Evolutionary conservation across 2,113 vertebrate species (phyloP).

Genomic region (Damaliscus lunatus): DNA sequence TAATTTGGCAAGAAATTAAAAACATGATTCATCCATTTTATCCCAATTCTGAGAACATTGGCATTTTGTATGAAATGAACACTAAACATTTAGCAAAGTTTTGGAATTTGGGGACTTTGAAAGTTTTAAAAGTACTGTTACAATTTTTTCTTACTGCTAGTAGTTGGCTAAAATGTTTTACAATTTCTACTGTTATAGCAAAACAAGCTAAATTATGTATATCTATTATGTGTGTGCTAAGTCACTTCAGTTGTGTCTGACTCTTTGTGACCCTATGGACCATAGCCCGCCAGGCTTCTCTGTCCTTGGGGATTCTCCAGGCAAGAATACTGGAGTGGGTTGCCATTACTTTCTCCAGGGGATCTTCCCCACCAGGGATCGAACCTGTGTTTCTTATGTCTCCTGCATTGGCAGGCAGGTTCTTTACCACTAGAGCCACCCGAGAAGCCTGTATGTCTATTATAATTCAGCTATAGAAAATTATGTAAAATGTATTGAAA

Average conservation of each 20-base stretch:
- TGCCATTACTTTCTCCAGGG: not conserved
- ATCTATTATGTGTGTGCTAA: not conserved
- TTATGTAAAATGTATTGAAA: not conserved
- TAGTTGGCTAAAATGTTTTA: not conserved
- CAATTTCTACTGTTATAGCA: not conserved
- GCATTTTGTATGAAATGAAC: not conserved
- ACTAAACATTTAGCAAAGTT: constrained; percentile 4
- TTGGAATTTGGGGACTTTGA: not conserved
- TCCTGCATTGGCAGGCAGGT: not conserved
- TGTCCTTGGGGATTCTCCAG: not conserved
- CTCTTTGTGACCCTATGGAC: not conserved
- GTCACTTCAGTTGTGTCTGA: not conserved
- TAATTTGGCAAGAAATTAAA: constrained; percentile 6
- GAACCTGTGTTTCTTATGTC: not conserved
- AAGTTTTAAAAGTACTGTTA: not conserved
- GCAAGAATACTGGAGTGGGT: not conserved
- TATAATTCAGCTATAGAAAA: not conserved
- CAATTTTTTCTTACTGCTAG: not conserved
- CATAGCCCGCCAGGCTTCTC: not conserved
- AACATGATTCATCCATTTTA: not conserved
- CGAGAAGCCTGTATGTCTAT: not conserved
- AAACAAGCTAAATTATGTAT: not conserved
- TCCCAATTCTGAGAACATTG: not conserved
- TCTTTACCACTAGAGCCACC: not conserved
- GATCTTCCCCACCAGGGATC: not conserved